phyloP scores from a whole-genome alignment of 2,113 vertebrate species.

The Caretta caretta region DNA sequence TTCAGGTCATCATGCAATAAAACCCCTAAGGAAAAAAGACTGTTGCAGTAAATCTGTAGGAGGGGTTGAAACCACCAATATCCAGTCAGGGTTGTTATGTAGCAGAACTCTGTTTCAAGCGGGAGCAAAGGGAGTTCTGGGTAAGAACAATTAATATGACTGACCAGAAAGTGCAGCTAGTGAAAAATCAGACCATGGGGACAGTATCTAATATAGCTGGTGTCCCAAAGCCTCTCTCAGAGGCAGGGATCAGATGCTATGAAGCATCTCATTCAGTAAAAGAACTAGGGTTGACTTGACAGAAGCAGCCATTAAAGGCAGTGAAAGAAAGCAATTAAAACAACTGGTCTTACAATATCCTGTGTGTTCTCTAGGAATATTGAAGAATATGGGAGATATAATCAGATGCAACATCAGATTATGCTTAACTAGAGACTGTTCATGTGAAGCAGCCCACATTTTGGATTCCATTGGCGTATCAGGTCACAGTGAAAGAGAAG shows the following conservation, averaged over 20 bases:
- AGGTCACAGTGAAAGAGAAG: background rate
- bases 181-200: background rate
- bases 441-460: background rate
- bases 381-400: background rate
- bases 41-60: too few species aligned
- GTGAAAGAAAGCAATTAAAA: background rate
- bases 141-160: background rate
- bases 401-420: background rate
- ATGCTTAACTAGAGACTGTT: background rate
- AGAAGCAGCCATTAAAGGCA: background rate
- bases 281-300: background rate
- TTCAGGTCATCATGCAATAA: too few species aligned
- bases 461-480: background rate
- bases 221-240: background rate
- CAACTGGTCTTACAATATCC: background rate
- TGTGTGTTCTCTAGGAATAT: background rate
- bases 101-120: too few species aligned
- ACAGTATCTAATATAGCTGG: background rate
- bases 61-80: too few species aligned
- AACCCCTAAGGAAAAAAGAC: too few species aligned
- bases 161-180: background rate
- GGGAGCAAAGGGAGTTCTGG: background rate
- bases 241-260: background rate
- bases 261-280: background rate
- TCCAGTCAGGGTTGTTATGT: too few species aligned